These are phyloP conservation scores for Sisor rabdophorus DNA, from an alignment of 2,113 vertebrate species.

Conservation along the genomic window DNA sequence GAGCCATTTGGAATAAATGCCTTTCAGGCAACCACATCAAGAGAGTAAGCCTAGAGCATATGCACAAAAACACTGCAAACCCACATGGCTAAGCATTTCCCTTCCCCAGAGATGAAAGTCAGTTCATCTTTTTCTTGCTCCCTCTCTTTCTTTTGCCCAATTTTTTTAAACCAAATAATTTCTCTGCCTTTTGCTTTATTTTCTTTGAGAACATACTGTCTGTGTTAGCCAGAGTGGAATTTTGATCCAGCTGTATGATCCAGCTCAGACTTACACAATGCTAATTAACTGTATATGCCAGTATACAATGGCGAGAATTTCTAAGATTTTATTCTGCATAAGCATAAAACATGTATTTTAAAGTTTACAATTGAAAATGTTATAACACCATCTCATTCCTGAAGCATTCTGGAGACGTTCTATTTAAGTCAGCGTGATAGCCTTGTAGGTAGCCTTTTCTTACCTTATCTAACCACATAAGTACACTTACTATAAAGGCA, in stretches of 20 bases:
- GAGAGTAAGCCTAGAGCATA: constrained; percentile 3
- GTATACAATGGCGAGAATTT: neutral
- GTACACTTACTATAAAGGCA: too few relatives aligned
- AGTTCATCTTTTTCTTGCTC: neutral
- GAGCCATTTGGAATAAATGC: constrained; percentile 21
- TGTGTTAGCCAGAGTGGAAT: constrained; percentile 15
- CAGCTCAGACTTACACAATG: neutral
- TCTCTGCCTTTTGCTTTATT: neutral
- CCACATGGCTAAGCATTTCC: constrained; percentile 2
- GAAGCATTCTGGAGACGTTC: neutral
- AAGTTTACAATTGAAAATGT: neutral
- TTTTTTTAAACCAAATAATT: neutral
- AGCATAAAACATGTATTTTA: constrained; percentile 7
- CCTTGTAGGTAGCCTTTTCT: too few relatives aligned
- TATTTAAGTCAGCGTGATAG: too few relatives aligned
- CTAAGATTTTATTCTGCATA: constrained; percentile 5
- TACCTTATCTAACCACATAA: too few relatives aligned
- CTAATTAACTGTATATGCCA: constrained; percentile 6
- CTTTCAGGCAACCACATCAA: constrained; percentile 26
- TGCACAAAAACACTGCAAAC: neutral
- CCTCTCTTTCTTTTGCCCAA: neutral
- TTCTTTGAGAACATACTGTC: neutral
- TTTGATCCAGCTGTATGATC: neutral
- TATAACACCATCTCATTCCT: neutral
- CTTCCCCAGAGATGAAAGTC: constrained; percentile 9